Evolutionary conservation across 2,888 invertebrate genomes (phyloP).

Genomic region (Ophraella communa): DNA sequence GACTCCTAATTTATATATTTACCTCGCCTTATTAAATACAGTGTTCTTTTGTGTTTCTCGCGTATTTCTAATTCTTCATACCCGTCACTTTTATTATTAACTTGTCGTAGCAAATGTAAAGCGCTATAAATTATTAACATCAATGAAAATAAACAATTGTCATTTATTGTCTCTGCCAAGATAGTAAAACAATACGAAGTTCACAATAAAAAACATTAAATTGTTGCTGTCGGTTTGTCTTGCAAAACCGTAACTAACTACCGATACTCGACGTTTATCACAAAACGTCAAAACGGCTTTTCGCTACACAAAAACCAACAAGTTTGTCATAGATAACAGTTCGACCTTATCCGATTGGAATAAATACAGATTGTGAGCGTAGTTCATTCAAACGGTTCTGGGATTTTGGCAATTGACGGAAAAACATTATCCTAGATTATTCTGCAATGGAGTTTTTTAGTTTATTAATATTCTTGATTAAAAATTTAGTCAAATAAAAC

Average conservation of each 20-base stretch:
- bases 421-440: too few species aligned
- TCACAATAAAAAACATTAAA: conserved; percentile 1
- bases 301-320: not conserved
- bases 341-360: too few species aligned
- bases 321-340: not conserved
- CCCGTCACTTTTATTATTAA: not conserved
- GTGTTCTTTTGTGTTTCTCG: too few species aligned
- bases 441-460: too few species aligned
- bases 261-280: not conserved
- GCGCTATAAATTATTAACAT: conserved; percentile 8
- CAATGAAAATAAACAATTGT: conserved; percentile 1
- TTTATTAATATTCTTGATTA: too few species aligned
- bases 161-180: not conserved
- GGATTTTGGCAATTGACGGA: too few species aligned
- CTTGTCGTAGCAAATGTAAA: not conserved
- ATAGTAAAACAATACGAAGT: not conserved
- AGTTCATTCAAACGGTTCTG: too few species aligned
- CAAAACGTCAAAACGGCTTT: not conserved
- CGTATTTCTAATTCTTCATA: conserved; percentile 1
- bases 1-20: too few species aligned
- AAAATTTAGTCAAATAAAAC: too few species aligned
- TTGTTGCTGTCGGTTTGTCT: not conserved
- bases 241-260: conserved; percentile 3
- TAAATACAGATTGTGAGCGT: too few species aligned
- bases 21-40: too few species aligned